phyloP scores from a whole-genome alignment of 2,797 vertebrate genomes.

The Cirrhinus molitorella region DNA sequence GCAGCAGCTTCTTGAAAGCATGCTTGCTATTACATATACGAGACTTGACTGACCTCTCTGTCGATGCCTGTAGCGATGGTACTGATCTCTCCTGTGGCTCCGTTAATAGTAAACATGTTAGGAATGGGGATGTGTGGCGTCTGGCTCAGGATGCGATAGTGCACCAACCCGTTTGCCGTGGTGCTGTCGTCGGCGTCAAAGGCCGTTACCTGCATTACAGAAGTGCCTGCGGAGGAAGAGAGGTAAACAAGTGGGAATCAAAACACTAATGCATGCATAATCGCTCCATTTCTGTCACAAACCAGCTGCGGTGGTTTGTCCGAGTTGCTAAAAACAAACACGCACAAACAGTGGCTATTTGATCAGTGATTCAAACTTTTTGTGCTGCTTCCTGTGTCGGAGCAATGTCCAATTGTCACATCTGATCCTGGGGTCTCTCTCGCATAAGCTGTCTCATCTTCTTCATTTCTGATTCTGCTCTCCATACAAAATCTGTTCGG shows the following conservation, averaged over 20 bases:
- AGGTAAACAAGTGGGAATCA: constrained; percentile 27
- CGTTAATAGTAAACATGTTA: constrained; percentile 98
- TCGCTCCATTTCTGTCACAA: constrained; percentile 22
- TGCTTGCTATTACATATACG: background rate
- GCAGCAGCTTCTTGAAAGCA: background rate
- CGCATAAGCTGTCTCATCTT: constrained; percentile 36
- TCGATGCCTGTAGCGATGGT: constrained; percentile 95
- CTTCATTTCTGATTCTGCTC: constrained; percentile 60
- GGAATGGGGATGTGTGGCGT: constrained; percentile 93
- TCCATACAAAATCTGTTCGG: constrained; percentile 73
- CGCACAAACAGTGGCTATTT: constrained; percentile 27
- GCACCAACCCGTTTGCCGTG: constrained; percentile 95
- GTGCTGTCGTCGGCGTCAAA: constrained; percentile 92
- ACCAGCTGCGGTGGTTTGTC: constrained; percentile 43
- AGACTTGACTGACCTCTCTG: constrained; percentile 88
- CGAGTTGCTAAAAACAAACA: constrained; percentile 11
- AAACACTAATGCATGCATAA: constrained; percentile 53
- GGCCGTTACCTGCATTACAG: constrained; percentile 96
- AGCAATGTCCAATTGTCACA: constrained; percentile 33
- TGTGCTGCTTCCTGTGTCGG: background rate
- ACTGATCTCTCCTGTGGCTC: constrained; percentile 93
- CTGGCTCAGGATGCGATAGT: constrained; percentile 94
- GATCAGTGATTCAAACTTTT: constrained; percentile 26
- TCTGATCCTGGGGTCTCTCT: constrained; percentile 26
- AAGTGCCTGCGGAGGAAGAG: constrained; percentile 83